Evolutionary conservation across 2,113 vertebrate genomes (phyloP).

Genomic region (Balaenoptera acutorostrata): DNA sequence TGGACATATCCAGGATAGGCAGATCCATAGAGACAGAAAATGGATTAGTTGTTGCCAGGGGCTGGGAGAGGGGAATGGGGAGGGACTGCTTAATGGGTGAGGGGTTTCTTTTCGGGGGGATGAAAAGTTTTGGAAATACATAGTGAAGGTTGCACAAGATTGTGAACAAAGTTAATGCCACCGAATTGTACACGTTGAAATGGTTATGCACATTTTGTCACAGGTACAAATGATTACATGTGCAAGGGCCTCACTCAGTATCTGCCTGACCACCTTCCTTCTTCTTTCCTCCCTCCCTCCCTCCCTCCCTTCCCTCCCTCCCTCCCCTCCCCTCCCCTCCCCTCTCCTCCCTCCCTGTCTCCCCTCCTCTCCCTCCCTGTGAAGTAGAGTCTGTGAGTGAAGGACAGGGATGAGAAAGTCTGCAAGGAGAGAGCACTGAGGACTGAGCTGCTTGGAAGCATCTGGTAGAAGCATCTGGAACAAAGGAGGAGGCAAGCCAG

Average conservation of each 20-base stretch:
- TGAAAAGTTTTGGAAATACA: fast-evolving
- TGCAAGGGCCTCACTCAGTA: not conserved
- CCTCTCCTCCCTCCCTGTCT: no score
- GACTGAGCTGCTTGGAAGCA: not conserved
- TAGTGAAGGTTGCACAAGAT: fast-evolving
- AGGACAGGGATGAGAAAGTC: not conserved
- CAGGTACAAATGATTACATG: fast-evolving
- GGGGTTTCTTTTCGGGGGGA: fast-evolving
- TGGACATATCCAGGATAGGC: fast-evolving
- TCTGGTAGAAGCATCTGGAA: not conserved
- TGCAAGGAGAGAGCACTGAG: not conserved
- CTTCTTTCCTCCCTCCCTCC: not conserved
- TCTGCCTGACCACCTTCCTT: no score
- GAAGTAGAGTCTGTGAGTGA: not conserved
- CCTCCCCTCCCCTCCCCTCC: no score
- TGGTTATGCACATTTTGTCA: fast-evolving
- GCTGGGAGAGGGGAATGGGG: not conserved
- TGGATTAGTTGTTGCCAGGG: not conserved
- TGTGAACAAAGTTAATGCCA: not conserved
- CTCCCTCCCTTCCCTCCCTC: not conserved
- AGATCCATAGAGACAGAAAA: not conserved
- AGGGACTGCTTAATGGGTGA: fast-evolving
- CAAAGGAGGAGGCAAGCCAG: not conserved
- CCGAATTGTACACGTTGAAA: not conserved
- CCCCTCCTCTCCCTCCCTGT: no score